Evolutionary conservation across 2,113 vertebrate species (phyloP).

Genomic region (Myodes glareolus): DNA sequence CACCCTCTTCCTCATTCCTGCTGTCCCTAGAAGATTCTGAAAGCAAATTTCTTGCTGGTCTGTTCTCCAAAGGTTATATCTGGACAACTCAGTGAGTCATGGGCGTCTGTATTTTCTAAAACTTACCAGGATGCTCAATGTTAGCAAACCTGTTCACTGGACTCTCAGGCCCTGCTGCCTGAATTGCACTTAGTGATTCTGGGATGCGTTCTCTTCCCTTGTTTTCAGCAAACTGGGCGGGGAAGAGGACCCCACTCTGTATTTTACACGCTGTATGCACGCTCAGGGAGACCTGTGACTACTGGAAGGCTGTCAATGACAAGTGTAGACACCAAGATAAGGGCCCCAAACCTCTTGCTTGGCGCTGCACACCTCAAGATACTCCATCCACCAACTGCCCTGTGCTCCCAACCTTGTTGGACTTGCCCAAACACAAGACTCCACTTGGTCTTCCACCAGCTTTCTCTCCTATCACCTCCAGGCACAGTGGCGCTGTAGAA

Average conservation of each 20-base stretch:
- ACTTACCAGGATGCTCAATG: background rate
- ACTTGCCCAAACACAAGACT: background rate
- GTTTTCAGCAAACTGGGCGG: too few species aligned
- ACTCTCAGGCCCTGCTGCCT: background rate
- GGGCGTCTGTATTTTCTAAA: background rate
- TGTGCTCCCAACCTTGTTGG: too few species aligned
- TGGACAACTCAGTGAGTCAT: background rate
- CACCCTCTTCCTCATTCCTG: background rate
- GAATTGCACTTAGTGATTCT: background rate
- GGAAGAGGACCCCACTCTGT: background rate
- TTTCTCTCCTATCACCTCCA: background rate
- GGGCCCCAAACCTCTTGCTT: too few species aligned
- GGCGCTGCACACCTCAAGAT: background rate
- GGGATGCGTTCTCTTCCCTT: too few species aligned
- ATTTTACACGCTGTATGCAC: background rate
- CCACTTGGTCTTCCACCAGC: too few species aligned
- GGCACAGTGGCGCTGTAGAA: background rate
- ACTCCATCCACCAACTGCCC: fast-evolving
- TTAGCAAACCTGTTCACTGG: background rate
- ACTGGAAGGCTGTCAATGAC: too few species aligned
- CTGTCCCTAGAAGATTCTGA: background rate
- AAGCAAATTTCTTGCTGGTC: background rate
- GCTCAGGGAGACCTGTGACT: background rate
- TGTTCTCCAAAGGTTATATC: background rate
- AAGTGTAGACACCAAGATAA: too few species aligned